Evolutionary conservation across 64 coral and sea anemone genomes (phyloP), one percentile per base, ranked within the genome.

Genomic region (Acropora tenuis): DNA sequence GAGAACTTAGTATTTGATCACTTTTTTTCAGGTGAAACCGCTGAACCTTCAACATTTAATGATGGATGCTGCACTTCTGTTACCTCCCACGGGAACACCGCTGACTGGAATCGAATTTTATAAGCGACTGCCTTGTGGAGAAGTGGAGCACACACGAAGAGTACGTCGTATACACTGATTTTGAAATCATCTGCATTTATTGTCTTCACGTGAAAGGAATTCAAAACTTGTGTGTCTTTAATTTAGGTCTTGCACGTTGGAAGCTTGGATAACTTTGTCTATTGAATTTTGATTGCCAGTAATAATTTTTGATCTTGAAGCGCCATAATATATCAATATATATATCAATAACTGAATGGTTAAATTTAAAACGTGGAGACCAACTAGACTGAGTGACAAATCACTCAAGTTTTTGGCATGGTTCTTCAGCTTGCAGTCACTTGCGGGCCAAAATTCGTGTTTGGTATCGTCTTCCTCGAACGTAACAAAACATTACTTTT

Each of bases 71-170:
- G 91, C 97, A 5, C 72, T 98, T 30, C 86, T 98, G 2, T 88
- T 98, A 1, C 97, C 97, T 5, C 80, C 94, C 43, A 98, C 97
- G 72, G 97, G 94, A 1, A 98, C 97, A 47, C 97, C 97, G 15
- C 79, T 98, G 88, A 98, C 97, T 1, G 97, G 97, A 41, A 98
- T 98, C 49, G 97, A 98, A 83, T 98, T 98, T 78, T 98, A 94
- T 41, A 98, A 98, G 82, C 91, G 97, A 18, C 91, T 98, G 8
- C 94, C 97, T 3, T 98, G 97, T 86, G 97, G 97, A 43, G 97
- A 96, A 78, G 97, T 98, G 1, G 97, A 98, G 67, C 97, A 98
- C 75, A 95, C 97, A 1, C 94, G 94, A 93, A 76, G 97, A 48
- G 97, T 96, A 42, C 86, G 90, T 89, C 66, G 0, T 60, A 43